phyloP scores from a whole-genome alignment of 2,797 vertebrate species.

The Oophaga sylvatica region DNA sequence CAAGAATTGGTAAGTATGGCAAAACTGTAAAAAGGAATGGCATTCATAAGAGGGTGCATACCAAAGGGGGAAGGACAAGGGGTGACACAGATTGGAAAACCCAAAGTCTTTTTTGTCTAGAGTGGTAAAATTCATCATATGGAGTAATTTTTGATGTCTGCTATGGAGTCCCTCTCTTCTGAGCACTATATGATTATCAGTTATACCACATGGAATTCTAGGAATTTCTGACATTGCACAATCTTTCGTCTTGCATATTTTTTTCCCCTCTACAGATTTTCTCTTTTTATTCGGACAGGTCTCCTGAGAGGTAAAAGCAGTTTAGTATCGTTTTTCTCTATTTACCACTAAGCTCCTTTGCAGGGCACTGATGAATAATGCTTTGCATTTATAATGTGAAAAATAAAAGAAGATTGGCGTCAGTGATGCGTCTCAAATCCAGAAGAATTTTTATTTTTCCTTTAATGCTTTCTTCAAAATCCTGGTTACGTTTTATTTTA shows the following conservation, averaged over 20 bases:
- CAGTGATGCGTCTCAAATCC: constrained; percentile 30
- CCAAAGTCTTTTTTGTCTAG: too few relatives aligned
- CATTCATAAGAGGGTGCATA: too few relatives aligned
- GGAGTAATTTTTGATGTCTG: background rate
- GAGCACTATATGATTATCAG: background rate
- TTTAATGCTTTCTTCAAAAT: constrained; percentile 10
- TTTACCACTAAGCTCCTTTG: constrained; percentile 43
- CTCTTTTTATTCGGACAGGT: constrained; percentile 4
- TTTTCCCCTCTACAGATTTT: background rate
- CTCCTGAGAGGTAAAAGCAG: constrained; percentile 25
- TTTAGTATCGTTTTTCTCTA: constrained; percentile 36
- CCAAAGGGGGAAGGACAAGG: too few relatives aligned
- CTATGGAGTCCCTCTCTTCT: background rate
- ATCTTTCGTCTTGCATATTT: background rate
- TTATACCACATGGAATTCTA: background rate
- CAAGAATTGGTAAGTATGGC: too few relatives aligned
- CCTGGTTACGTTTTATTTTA: constrained; percentile 22
- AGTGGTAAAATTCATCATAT: background rate
- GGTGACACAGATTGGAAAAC: too few relatives aligned
- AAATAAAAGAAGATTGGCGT: background rate
- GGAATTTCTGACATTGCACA: background rate
- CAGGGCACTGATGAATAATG: constrained; percentile 35
- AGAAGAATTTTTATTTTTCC: background rate
- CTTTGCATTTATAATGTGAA: constrained; percentile 20
- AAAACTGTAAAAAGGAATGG: too few relatives aligned